These are phyloP conservation scores for Pseudorectes ferrugineus DNA, from an alignment of 2,113 vertebrate genomes.

Conservation along the genomic window DNA sequence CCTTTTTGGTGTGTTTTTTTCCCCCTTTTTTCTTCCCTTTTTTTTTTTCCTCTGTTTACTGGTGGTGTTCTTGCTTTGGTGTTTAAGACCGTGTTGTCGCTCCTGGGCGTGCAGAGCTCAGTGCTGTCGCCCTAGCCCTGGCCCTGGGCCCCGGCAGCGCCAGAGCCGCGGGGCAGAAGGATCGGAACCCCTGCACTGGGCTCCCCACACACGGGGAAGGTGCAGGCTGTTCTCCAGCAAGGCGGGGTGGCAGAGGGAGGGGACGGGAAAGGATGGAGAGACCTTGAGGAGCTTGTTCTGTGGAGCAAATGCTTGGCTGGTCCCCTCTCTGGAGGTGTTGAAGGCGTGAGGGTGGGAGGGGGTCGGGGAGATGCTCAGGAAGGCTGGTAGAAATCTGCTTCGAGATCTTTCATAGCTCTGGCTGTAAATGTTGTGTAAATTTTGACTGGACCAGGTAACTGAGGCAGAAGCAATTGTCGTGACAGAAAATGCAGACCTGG, in stretches of 20 bases:
- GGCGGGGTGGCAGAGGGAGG: neutral
- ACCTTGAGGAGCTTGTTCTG: neutral
- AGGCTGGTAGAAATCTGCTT: neutral
- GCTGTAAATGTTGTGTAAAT: neutral
- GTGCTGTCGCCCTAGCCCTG: neutral
- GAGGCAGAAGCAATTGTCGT: constrained; percentile 4
- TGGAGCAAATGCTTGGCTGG: neutral
- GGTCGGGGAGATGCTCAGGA: neutral
- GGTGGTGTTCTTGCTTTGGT: neutral
- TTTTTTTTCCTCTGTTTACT: neutral
- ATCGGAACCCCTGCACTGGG: neutral
- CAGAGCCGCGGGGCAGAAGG: neutral
- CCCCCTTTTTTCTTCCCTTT: no score
- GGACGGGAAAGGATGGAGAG: neutral
- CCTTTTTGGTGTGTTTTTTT: no score
- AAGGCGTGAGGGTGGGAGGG: neutral
- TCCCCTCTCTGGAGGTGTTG: neutral
- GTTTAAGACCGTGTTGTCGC: neutral
- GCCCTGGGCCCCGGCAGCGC: neutral
- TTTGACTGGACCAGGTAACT: neutral
- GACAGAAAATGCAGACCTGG: neutral
- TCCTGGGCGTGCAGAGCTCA: neutral
- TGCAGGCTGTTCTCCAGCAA: neutral
- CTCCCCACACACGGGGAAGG: neutral
- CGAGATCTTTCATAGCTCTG: neutral